Evolutionary conservation across 2,797 vertebrate species (phyloP).

Genomic region (Siniperca obscura): DNA sequence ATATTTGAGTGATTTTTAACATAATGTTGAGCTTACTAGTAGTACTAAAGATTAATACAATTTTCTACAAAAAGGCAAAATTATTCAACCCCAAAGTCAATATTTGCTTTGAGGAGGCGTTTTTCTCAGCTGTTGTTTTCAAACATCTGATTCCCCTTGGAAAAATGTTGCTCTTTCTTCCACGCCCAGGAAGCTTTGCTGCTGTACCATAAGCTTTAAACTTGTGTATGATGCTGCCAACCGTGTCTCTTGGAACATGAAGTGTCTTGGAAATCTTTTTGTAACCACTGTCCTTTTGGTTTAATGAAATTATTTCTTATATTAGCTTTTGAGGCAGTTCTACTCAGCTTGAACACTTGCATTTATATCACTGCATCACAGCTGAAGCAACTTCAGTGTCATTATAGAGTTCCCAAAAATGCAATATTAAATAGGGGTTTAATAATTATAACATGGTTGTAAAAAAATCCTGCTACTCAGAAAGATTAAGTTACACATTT

Average conservation of each 20-base stretch:
- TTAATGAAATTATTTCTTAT: conserved; percentile 1
- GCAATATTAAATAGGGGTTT: background rate
- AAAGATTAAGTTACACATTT: background rate
- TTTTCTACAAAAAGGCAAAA: background rate
- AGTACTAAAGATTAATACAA: background rate
- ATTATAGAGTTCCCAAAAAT: background rate
- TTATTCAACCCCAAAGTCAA: background rate
- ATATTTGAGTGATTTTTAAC: background rate
- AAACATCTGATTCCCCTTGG: background rate
- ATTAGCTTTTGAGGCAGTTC: background rate
- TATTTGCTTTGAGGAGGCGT: background rate
- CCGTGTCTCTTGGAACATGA: background rate
- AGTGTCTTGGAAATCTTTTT: background rate
- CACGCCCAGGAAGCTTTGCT: background rate
- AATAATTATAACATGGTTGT: too few relatives aligned
- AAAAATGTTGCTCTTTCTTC: background rate
- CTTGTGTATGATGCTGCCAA: too few relatives aligned
- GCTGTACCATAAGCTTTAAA: background rate
- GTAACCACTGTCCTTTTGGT: background rate
- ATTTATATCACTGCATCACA: conserved; percentile 7
- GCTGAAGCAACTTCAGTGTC: background rate
- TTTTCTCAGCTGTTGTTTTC: conserved; percentile 2
- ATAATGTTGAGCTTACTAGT: background rate
- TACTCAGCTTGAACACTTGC: background rate
- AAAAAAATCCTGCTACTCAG: background rate